Evolutionary conservation across 1,140 invertebrate genomes (phyloP), one percentile per base, ranked within the genome.

Genomic region (Macrotrachela quadricornifera): DNA sequence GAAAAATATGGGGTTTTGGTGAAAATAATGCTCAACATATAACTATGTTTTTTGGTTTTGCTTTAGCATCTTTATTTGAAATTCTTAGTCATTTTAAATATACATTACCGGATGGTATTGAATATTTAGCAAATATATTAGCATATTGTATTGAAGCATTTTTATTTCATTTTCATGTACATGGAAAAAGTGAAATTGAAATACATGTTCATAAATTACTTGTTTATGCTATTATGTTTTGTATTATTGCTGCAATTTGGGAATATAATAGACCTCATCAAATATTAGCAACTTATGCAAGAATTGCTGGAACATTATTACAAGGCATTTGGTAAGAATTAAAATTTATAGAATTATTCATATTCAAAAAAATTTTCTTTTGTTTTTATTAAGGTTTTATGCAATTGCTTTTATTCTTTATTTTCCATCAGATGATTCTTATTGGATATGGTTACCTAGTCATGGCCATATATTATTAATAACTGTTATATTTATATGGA

Each of bases 21-120:
- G 21, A 30, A 48, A 64, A 62, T 11, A 74, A 74, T 61, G 67
- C 63, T 15, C 74, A 75, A 54, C 74, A 75, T 57, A 70, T 71
- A 14, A 73, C 72, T 1, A 75, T 75, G 73, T 75, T 68, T 59
- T 69, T 71, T 60, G 71, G 72, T 56, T 74, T 75, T 56, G 69
- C 65, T 13, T 47, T 75, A 14, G 65, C 65, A 36, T 68, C 67
- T 21, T 56, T 72, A 0, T 51, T 71, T 10, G 73, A 74, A 46
- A 55, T 75, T 1, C 41, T 69, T 0, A 46, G 59, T 6, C 59
- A 63, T 49, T 65, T 64, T 57, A 58, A 64, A 37, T 52, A 66
- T 1, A 66, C 69, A 4, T 58, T 72, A 0, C 65, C 65, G 1
- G 58, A 57, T 52, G 61, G 66, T 50, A 57, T 66, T 9, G 74